Evolutionary conservation across 2,113 vertebrate species (phyloP).

Genomic region (Oreochromis niloticus): DNA sequence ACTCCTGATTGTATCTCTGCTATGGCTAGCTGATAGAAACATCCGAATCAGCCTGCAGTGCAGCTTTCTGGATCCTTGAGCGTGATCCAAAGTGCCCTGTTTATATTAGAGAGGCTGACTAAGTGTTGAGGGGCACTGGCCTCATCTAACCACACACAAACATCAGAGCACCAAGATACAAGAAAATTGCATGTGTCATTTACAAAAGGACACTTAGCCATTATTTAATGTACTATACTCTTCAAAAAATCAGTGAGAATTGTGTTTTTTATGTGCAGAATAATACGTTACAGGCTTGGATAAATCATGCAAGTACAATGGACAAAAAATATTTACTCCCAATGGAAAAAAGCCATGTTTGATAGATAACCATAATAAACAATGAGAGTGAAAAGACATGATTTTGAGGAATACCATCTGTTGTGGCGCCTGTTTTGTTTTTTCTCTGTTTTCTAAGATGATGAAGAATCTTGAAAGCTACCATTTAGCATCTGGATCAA

Average conservation of each 20-base stretch:
- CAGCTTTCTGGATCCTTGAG: neutral
- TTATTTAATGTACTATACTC: neutral
- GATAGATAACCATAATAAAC: neutral
- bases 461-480: slow-evolving; percentile 13
- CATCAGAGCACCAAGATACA: neutral
- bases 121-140: slow-evolving; percentile 15
- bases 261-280: neutral
- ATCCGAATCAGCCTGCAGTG: neutral
- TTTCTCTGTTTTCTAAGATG: neutral
- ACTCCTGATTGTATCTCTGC: neutral
- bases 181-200: neutral
- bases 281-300: neutral
- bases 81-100: neutral
- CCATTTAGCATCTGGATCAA: slow-evolving; percentile 39
- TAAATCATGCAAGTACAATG: neutral
- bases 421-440: neutral
- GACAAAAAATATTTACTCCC: neutral
- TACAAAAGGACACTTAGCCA: neutral
- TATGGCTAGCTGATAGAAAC: neutral
- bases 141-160: slow-evolving; percentile 12
- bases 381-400: neutral
- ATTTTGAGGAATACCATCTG: neutral
- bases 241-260: neutral
- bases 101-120: slow-evolving; percentile 7
- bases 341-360: neutral